Conservation (phyloP, 2,797 vertebrate genomes). For the Coranthus polyacanthus region DNA sequence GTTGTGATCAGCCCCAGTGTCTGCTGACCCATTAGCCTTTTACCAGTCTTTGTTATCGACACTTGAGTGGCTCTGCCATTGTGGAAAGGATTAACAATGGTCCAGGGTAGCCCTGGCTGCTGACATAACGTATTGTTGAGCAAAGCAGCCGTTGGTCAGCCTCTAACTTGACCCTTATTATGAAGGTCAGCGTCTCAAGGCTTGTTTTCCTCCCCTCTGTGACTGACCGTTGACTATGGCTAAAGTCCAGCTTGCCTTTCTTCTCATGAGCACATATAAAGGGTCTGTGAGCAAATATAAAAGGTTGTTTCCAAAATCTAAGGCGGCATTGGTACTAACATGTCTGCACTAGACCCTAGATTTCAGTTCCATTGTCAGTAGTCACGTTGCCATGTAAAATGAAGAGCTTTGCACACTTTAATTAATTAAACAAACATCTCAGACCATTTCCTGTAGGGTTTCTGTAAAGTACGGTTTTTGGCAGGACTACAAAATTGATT, state of each 20-base stretch:
- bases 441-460: too few relatives aligned
- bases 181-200: constrained; percentile 30
- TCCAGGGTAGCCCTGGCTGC: constrained; percentile 21
- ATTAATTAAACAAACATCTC: too few relatives aligned
- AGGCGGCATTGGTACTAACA: background rate
- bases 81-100: constrained; percentile 60
- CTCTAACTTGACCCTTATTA: constrained; percentile 48
- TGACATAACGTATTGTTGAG: constrained; percentile 52
- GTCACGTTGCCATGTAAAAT: too few relatives aligned
- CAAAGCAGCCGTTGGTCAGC: constrained; percentile 59
- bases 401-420: too few relatives aligned
- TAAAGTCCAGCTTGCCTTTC: constrained; percentile 32
- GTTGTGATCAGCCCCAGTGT: constrained; percentile 20
- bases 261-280: constrained; percentile 23
- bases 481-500: too few relatives aligned
- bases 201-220: constrained; percentile 44
- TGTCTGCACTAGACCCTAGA: background rate
- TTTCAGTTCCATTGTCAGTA: background rate
- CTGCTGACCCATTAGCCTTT: constrained; percentile 50
- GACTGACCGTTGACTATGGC: constrained; percentile 47
- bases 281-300: background rate
- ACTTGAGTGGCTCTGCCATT: constrained; percentile 58
- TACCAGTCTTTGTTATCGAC: constrained; percentile 62
- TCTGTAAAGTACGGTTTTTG: too few relatives aligned
- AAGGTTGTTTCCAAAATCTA: constrained; percentile 3